Evolutionary conservation across 2,888 invertebrate species (phyloP), one percentile per base, ranked within the genome.

Genomic region (Troides aeacus): DNA sequence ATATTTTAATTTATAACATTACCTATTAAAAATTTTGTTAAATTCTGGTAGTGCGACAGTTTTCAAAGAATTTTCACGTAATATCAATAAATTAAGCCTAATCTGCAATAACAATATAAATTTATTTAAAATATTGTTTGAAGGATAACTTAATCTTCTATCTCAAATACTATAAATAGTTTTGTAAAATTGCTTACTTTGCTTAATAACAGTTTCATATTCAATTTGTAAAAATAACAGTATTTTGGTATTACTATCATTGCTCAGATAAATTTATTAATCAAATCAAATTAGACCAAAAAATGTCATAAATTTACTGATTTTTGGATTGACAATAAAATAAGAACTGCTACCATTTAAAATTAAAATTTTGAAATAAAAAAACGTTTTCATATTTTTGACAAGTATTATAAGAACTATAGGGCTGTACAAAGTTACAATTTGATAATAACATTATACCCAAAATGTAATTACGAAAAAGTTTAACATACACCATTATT

Each of bases 21-120:
- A 62, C 62, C 42, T 62, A 24, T 50, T 42, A 50, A 24, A 62
- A 18, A 62, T 62, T 2, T 46, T 42, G 18, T 62, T 12, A 6
- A 62, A 23, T 8, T 62, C 62, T 50, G 62, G 62, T 1, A 62
- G 6, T 10, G 15, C 23, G 15, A 42, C 23, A 10, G 17, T 21
- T 21, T 62, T 50, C 7, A 17, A 62, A 17, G 42, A 62, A 17
- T 50, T 50, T 23, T 62, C 17, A 24, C 50, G 23, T 21, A 46
- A 50, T 7, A 50, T 17, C 23, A 21, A 62, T 15, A 17, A 18
- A 62, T 62, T 4, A 24, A 17, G n/a, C 7, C 15, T 5, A 42
- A 12, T 24, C 62, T 62, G 62, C 6, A 62, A 62, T 18, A 53
- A 42, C 10, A 18, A 60, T n/a, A 17, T 39, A n/a, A 61, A 7